A percentile compares a stretch with the other conserved stretches of the same genome.
These are phyloP conservation scores for Kryptolebias marmoratus DNA, from an alignment of 2,113 vertebrate genomes.

Conservation along the genomic window DNA sequence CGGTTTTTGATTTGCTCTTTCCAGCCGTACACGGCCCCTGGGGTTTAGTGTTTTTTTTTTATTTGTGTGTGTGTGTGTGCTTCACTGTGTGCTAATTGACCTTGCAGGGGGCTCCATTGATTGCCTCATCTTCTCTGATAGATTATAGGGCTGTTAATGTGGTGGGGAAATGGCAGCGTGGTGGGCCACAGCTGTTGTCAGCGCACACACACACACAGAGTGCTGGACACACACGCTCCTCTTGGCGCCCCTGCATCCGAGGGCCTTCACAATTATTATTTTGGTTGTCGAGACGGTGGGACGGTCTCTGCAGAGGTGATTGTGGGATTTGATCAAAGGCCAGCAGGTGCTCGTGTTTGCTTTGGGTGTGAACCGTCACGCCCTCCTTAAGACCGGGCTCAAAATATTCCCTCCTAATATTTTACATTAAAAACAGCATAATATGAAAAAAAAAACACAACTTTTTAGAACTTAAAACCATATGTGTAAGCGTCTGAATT, in stretches of 20 bases:
- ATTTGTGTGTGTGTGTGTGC: conserved; percentile 62
- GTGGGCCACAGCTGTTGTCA: conserved; percentile 94
- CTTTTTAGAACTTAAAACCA: too few relatives aligned
- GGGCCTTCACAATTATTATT: conserved; percentile 63
- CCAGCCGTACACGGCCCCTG: conserved; percentile 67
- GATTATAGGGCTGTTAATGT: conserved; percentile 99
- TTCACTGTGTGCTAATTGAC: conserved; percentile 91
- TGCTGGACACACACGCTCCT: conserved; percentile 17
- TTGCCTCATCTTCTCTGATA: conserved; percentile 98
- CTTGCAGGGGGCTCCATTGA: conserved; percentile 87
- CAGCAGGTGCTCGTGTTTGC: conserved; percentile 61
- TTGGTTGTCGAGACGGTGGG: conserved; percentile 48
- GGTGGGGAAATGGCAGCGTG: conserved; percentile 95
- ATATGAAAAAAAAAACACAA: too few relatives aligned
- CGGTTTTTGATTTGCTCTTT: conserved; percentile 28
- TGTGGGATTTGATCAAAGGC: conserved; percentile 60
- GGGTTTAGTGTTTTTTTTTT: conserved; percentile 70
- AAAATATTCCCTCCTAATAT: neutral
- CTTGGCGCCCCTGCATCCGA: conserved; percentile 14
- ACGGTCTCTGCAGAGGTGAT: conserved; percentile 18
- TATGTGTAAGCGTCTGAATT: too few relatives aligned
- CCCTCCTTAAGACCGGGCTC: neutral
- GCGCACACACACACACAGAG: conserved; percentile 23
- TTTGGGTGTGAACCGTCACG: conserved; percentile 24
- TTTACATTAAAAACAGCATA: too few relatives aligned